A percentile compares a stretch with the other conserved stretches of the same genome.
These are phyloP conservation scores for Triops longicaudatus DNA, from an alignment of 1,140 invertebrate genomes.

Conservation along the genomic window DNA sequence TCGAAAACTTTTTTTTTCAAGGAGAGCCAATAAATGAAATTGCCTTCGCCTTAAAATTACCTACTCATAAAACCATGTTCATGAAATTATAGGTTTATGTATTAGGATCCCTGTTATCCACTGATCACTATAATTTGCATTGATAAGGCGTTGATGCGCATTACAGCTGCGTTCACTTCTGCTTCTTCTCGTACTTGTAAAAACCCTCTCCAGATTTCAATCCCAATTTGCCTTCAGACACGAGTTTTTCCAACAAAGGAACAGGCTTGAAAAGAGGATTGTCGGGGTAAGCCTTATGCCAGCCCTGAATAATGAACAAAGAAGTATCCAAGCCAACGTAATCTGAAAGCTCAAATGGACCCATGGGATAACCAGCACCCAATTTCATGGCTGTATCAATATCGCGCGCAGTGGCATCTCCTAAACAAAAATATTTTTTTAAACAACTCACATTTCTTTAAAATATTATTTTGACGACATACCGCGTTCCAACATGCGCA, in stretches of 20 bases:
- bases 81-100: background rate
- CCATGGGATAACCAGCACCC: constrained; percentile 72
- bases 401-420: constrained; percentile 60
- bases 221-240: constrained; percentile 71
- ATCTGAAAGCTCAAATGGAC: constrained; percentile 69
- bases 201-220: constrained; percentile 78
- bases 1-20: background rate
- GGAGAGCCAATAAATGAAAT: constrained; percentile 6
- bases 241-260: constrained; percentile 58
- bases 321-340: constrained; percentile 70
- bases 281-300: constrained; percentile 68
- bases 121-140: background rate
- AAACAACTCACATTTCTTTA: no score
- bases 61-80: background rate
- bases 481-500: constrained; percentile 52
- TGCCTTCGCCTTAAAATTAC: background rate
- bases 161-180: background rate
- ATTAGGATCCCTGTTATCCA: background rate
- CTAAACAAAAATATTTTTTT: constrained; percentile 40
- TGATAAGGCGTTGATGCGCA: background rate
- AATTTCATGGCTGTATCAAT: constrained; percentile 82
- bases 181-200: constrained; percentile 60
- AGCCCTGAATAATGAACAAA: constrained; percentile 54
- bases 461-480: no score
- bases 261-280: constrained; percentile 62